Conservation (phyloP, 1,140 invertebrate species). For the Panagrolaimus sp. region DNA sequence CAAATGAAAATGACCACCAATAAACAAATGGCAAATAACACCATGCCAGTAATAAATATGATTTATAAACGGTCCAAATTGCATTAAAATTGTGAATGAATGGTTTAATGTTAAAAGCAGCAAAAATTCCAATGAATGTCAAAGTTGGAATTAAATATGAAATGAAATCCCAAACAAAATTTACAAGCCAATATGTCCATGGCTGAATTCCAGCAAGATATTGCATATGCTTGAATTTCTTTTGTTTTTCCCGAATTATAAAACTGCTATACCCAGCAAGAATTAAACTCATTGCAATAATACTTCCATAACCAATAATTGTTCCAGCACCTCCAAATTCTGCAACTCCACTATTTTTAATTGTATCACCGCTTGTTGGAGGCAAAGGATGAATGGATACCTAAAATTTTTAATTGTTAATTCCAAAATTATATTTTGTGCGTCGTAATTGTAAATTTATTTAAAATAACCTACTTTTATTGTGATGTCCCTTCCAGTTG, state of each 20-base stretch:
- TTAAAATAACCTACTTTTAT: slow-evolving; percentile 17
- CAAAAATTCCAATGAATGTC: slow-evolving; percentile 35
- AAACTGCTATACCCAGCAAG: slow-evolving; percentile 23
- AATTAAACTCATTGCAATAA: slow-evolving; percentile 19
- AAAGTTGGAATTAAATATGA: slow-evolving; percentile 1
- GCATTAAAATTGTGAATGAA: slow-evolving; percentile 18
- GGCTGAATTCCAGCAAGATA: slow-evolving; percentile 66
- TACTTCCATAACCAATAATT: slow-evolving; percentile 21
- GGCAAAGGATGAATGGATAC: slow-evolving; percentile 25
- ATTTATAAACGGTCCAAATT: slow-evolving; percentile 25
- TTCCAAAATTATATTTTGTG: slow-evolving; percentile 68
- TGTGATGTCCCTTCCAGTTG: too few relatives aligned
- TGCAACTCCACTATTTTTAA: slow-evolving; percentile 17
- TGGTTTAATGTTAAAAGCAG: slow-evolving; percentile 28
- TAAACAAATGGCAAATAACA: slow-evolving; percentile 45
- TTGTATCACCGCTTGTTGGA: slow-evolving; percentile 25
- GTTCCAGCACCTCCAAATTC: slow-evolving; percentile 5
- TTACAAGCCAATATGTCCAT: slow-evolving; percentile 64
- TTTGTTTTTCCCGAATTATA: slow-evolving; percentile 27
- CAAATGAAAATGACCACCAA: slow-evolving; percentile 42
- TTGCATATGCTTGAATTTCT: slow-evolving; percentile 66
- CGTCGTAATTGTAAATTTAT: slow-evolving; percentile 59
- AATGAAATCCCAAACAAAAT: slow-evolving; percentile 67
- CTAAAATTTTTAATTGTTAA: neutral
- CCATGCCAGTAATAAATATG: slow-evolving; percentile 40